A percentile compares a stretch with the other conserved stretches of the same genome.
Evolutionary conservation across 2,113 vertebrate genomes (phyloP).

Genomic region (Cyanocitta stelleri): DNA sequence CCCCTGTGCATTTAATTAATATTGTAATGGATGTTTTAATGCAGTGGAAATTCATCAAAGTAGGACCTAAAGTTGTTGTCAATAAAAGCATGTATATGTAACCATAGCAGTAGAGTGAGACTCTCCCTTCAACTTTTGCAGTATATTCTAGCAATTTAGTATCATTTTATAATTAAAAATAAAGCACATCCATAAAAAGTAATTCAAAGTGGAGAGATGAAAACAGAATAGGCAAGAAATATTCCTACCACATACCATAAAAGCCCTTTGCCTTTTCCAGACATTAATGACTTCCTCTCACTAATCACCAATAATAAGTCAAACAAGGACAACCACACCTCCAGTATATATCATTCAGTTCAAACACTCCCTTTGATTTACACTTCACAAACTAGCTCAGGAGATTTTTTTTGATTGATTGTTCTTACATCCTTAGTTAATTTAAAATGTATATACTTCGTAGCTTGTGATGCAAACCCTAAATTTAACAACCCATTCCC

Average conservation of each 20-base stretch:
- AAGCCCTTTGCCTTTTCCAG: not conserved
- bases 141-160: not conserved
- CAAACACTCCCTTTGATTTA: not conserved
- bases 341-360: not conserved
- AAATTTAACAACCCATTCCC: not conserved
- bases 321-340: not conserved
- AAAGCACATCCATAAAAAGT: not conserved
- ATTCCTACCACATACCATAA: not conserved
- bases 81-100: not conserved
- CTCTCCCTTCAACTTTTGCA: not conserved
- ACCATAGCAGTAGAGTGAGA: not conserved
- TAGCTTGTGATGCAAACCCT: not conserved
- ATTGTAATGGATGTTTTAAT: not conserved
- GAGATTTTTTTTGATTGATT: not conserved
- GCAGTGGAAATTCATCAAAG: not conserved
- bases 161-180: not conserved
- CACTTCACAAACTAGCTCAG: not conserved
- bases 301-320: not conserved
- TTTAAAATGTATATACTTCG: not conserved
- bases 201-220: not conserved
- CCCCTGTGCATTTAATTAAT: not conserved
- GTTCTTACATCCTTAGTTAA: not conserved
- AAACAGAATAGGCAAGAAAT: not conserved
- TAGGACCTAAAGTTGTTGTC: not conserved
- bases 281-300: not conserved